These are phyloP conservation scores for Aix galericulata DNA, from an alignment of 2,113 vertebrate genomes.

Conservation along the genomic window DNA sequence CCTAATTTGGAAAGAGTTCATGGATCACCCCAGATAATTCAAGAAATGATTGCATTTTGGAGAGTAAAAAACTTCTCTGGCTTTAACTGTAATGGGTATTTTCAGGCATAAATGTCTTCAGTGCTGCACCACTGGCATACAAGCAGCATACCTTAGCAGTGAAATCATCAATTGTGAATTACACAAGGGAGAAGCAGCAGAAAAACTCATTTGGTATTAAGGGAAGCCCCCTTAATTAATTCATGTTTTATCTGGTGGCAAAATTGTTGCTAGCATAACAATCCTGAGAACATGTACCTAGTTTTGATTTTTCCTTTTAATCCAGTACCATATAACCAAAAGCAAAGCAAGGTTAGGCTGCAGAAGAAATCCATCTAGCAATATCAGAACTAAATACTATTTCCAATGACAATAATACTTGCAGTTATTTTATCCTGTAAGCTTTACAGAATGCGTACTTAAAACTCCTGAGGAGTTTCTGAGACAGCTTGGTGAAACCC, in stretches of 20 bases:
- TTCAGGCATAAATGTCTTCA: background rate
- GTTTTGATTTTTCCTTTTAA: background rate
- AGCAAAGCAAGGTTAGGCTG: background rate
- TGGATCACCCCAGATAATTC: background rate
- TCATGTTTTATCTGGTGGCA: background rate
- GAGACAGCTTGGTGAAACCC: background rate
- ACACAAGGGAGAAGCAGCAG: background rate
- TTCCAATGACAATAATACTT: background rate
- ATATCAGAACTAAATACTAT: background rate
- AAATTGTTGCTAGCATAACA: background rate
- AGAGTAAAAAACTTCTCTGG: background rate
- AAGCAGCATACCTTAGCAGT: background rate
- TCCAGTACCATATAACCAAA: background rate
- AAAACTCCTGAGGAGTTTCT: background rate
- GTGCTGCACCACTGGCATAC: background rate
- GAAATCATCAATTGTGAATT: background rate
- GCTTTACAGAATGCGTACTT: background rate
- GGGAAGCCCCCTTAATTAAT: background rate
- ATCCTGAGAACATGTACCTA: background rate
- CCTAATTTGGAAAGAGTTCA: background rate
- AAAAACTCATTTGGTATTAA: background rate
- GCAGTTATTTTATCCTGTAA: background rate
- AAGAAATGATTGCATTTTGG: background rate
- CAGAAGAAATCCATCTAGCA: background rate
- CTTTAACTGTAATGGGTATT: background rate